These are phyloP conservation scores for Chaenocephalus aceratus DNA, from an alignment of 2,113 vertebrate genomes.

Conservation along the genomic window DNA sequence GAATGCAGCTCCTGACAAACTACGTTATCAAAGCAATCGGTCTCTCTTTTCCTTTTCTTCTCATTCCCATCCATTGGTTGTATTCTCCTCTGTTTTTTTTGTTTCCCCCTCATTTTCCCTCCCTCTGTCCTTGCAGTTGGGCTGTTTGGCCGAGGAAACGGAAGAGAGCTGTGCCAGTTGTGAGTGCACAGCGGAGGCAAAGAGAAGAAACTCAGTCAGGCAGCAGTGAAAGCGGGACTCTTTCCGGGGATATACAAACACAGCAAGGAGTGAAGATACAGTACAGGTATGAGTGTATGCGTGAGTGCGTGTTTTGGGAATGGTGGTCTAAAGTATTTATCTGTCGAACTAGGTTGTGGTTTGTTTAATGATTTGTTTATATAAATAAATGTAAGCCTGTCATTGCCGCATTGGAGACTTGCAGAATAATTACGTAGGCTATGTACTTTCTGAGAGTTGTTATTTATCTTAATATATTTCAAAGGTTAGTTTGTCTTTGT, in stretches of 20 bases:
- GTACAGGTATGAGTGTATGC: constrained; percentile 69
- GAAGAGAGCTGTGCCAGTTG: constrained; percentile 65
- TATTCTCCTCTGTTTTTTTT: constrained; percentile 33
- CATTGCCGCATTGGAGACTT: background rate
- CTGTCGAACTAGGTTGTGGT: too few species aligned
- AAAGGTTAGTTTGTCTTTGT: constrained; percentile 2
- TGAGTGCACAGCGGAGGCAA: constrained; percentile 49
- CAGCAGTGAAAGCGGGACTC: constrained; percentile 36
- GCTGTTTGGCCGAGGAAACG: constrained; percentile 61
- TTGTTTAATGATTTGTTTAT: too few species aligned
- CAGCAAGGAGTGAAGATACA: constrained; percentile 47
- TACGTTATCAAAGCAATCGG: constrained; percentile 76
- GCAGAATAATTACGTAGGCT: background rate
- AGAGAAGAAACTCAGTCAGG: constrained; percentile 43
- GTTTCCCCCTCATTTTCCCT: constrained; percentile 31
- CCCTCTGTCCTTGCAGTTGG: constrained; percentile 66
- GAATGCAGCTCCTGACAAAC: constrained; percentile 77
- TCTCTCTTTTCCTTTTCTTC: constrained; percentile 62
- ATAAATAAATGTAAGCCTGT: too few species aligned
- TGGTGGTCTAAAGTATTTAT: too few species aligned
- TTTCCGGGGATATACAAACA: constrained; percentile 42
- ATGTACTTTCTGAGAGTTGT: background rate
- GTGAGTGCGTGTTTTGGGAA: constrained; percentile 15
- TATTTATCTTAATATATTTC: background rate
- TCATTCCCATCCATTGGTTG: constrained; percentile 41